These are phyloP conservation scores for Salvelinus namaycush DNA, from an alignment of 2,113 vertebrate species.

Conservation along the genomic window DNA sequence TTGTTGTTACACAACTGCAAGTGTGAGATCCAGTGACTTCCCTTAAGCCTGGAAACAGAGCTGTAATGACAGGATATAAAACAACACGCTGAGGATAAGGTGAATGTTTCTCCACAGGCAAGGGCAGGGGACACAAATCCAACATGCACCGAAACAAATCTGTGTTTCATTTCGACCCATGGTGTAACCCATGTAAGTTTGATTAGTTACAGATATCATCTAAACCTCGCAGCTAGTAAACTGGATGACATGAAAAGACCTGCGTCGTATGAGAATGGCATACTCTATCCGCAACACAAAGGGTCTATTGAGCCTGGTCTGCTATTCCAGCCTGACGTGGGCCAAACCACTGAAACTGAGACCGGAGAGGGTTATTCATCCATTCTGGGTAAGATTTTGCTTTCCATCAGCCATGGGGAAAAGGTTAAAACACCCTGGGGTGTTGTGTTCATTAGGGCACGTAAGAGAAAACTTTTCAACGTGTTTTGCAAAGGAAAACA, in stretches of 20 bases:
- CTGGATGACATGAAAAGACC: conserved; percentile 37
- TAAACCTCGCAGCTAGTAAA: conserved; percentile 47
- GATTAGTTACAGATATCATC: conserved; percentile 57
- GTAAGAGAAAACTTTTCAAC: too few species aligned
- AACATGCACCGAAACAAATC: not conserved
- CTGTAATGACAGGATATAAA: not conserved
- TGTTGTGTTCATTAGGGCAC: too few species aligned
- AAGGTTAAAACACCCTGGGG: too few species aligned
- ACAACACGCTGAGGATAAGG: not conserved
- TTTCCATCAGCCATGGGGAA: conserved; percentile 23
- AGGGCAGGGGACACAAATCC: too few species aligned
- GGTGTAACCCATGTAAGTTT: conserved; percentile 46
- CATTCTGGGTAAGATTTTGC: conserved; percentile 58
- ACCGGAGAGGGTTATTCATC: not conserved
- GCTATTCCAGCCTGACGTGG: conserved; percentile 37
- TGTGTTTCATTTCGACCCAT: conserved; percentile 37
- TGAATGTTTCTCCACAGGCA: too few species aligned
- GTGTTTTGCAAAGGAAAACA: too few species aligned
- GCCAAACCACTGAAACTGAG: conserved; percentile 32
- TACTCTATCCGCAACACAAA: conserved; percentile 59
- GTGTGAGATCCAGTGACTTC: not conserved
- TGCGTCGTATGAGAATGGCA: conserved; percentile 62
- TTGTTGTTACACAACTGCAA: not conserved
- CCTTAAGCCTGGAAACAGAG: not conserved
- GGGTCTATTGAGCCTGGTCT: conserved; percentile 53